A percentile compares a stretch with the other conserved stretches of the same genome.
phyloP scores from a whole-genome alignment of 2,113 vertebrate species.

The Tinamus guttatus region DNA sequence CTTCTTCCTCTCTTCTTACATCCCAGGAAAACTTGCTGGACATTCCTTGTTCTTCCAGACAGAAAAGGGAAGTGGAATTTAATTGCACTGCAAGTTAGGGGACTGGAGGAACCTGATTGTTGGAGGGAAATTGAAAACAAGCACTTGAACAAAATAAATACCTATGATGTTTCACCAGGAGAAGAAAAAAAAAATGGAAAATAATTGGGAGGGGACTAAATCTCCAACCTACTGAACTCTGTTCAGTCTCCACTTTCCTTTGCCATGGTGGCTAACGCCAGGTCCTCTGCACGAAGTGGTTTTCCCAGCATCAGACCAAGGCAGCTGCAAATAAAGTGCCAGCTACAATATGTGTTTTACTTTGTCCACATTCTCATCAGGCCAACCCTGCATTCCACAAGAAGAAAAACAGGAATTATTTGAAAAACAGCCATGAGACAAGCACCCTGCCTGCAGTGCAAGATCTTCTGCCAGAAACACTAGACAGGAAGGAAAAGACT shows the following conservation, averaged over 20 bases:
- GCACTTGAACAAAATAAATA: background rate
- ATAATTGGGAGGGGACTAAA: background rate
- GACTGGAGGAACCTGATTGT: background rate
- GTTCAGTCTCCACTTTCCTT: background rate
- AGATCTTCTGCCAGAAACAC: background rate
- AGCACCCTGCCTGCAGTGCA: background rate
- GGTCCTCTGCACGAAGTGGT: background rate
- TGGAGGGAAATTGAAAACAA: background rate
- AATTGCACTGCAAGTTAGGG: background rate
- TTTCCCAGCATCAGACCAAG: background rate
- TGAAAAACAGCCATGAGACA: conserved; percentile 8
- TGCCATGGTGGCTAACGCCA: background rate
- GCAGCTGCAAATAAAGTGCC: background rate
- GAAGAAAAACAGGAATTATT: conserved; percentile 39
- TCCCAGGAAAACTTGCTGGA: background rate
- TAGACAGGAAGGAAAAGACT: background rate
- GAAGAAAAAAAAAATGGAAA: background rate
- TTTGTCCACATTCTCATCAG: background rate
- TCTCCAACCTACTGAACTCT: background rate
- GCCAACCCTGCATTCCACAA: background rate
- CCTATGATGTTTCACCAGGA: background rate
- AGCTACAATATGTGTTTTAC: background rate
- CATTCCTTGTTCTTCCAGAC: background rate
- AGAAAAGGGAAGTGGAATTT: background rate
- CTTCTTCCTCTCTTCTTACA: background rate